Percentiles rank a stretch among this genome's conserved stretches.
phyloP scores from a whole-genome alignment of 2,797 vertebrate genomes.

The Chelonia mydas region DNA sequence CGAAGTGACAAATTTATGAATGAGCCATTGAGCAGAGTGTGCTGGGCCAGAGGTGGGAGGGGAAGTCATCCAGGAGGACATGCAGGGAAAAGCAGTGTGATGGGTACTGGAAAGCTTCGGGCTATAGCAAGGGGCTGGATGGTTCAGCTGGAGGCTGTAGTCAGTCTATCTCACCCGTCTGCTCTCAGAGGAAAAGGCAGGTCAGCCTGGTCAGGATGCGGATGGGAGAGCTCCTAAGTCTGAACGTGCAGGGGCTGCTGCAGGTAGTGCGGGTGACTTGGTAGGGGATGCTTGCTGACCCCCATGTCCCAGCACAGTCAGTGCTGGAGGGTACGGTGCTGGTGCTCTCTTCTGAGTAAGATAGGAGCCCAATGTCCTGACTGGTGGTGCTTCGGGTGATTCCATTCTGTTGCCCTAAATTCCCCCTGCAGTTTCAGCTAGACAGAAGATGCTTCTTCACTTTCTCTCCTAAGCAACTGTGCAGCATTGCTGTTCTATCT shows the following conservation, averaged over 20 bases:
- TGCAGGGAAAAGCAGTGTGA: not conserved
- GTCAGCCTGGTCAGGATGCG: not conserved
- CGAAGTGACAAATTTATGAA: accelerated
- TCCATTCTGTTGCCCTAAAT: not conserved
- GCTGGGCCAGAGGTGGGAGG: not conserved
- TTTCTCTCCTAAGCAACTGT: accelerated
- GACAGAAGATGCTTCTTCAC: not conserved
- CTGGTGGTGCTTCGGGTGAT: not conserved
- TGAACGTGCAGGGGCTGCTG: not conserved
- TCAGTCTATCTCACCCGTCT: not conserved
- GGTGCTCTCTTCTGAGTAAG: not conserved
- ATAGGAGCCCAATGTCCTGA: not conserved
- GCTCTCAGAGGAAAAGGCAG: not conserved
- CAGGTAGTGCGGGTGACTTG: not conserved
- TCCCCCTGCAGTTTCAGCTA: not conserved
- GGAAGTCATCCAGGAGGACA: not conserved
- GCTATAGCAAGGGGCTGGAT: not conserved
- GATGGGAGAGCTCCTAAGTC: not conserved
- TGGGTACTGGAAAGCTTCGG: not conserved
- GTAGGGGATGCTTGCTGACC: not conserved
- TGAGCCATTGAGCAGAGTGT: not conserved
- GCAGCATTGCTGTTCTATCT: not conserved
- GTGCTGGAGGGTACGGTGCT: not conserved
- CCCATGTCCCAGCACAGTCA: not conserved
- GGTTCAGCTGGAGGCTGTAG: not conserved